Conservation (phyloP, 2,113 vertebrate species). For the Petroica traversi region DNA sequence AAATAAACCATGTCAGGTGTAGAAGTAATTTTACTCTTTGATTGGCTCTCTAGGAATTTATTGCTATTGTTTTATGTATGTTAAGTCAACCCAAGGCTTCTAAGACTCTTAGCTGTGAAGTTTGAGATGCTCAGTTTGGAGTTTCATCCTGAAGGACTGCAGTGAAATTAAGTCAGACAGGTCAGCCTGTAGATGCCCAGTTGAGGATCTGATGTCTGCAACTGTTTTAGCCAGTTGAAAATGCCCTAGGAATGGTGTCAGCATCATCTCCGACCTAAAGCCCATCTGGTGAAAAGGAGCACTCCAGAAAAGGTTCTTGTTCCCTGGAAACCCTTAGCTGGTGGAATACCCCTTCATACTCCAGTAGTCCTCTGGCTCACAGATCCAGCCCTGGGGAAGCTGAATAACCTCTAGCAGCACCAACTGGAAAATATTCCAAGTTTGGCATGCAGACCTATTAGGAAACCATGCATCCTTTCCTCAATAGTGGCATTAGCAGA, state of each 20-base stretch:
- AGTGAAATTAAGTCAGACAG: background rate
- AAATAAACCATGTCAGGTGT: background rate
- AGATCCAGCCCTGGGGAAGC: background rate
- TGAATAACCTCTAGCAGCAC: background rate
- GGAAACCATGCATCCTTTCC: background rate
- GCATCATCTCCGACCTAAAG: background rate
- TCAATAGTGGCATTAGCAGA: background rate
- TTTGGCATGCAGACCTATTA: background rate
- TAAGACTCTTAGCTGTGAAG: background rate
- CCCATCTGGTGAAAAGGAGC: background rate
- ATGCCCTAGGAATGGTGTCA: accelerated
- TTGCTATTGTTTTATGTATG: background rate
- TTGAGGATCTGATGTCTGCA: background rate
- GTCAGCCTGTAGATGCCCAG: background rate
- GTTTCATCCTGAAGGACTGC: background rate
- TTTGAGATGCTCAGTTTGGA: background rate
- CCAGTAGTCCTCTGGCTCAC: background rate
- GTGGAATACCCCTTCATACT: background rate
- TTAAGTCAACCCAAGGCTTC: background rate
- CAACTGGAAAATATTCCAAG: background rate
- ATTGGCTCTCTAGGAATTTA: background rate
- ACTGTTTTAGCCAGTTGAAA: background rate
- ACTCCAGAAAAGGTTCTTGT: background rate
- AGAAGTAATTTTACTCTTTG: background rate
- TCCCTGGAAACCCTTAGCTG: background rate